Percentiles rank a stretch among this genome's conserved stretches.
phyloP scores from a whole-genome alignment of 2,888 invertebrate genomes.

The Pterobdella sp. region DNA sequence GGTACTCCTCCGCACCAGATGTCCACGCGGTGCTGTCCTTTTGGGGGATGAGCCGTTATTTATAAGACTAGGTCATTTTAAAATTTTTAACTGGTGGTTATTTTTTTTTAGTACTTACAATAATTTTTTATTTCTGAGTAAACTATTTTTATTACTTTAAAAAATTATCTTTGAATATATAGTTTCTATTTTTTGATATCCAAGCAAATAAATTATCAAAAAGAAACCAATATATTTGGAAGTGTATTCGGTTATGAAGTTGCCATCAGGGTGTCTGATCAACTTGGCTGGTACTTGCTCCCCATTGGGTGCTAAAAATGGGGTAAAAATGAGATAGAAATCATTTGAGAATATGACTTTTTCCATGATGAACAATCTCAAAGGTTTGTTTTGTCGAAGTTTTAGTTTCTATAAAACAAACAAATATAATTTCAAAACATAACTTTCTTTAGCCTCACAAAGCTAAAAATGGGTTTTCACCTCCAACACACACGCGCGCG shows the following conservation, averaged over 20 bases:
- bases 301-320: conserved; percentile 50
- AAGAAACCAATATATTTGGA: conserved; percentile 44
- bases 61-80: neutral
- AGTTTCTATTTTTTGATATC: neutral
- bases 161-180: neutral
- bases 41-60: neutral
- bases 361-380: no score
- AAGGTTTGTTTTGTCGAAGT: no score
- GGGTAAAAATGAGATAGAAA: neutral
- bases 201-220: neutral
- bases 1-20: conserved; percentile 53
- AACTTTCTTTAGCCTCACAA: no score
- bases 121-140: neutral
- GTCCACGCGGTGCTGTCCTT: conserved; percentile 56
- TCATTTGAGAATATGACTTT: no score
- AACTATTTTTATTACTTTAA: conserved; percentile 3
- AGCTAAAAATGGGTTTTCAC: no score
- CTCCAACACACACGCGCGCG: neutral
- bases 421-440: no score
- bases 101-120: neutral
- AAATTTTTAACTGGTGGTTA: neutral
- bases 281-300: conserved; percentile 75
- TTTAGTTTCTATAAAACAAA: no score
- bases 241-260: conserved; percentile 81
- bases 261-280: conserved; percentile 86